These are phyloP conservation scores for Lucilia sericata DNA, from an alignment of 1,140 invertebrate genomes.

Conservation along the genomic window DNA sequence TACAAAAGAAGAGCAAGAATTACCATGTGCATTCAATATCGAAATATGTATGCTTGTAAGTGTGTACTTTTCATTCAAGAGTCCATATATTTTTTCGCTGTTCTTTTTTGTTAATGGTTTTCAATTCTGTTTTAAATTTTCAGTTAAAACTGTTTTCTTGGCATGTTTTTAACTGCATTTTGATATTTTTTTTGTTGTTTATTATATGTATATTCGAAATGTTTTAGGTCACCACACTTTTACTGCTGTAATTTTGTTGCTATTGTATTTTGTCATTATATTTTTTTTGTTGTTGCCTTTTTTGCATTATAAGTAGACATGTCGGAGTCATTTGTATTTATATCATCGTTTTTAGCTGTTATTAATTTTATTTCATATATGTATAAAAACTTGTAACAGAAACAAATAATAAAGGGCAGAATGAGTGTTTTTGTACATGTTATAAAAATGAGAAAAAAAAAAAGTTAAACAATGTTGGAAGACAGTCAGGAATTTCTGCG, in stretches of 20 bases:
- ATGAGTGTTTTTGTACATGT: background rate
- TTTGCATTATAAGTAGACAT: background rate
- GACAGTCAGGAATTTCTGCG: background rate
- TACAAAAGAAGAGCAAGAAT: background rate
- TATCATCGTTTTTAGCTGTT: background rate
- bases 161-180: slow-evolving; percentile 25
- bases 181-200: background rate
- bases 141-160: background rate
- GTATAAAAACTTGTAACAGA: background rate
- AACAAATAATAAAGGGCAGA: background rate
- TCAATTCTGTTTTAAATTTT: background rate
- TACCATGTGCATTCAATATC: background rate
- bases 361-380: background rate
- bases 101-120: background rate
- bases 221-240: slow-evolving; percentile 26
- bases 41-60: background rate
- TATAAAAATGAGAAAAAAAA: background rate
- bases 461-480: background rate
- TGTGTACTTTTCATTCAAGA: background rate
- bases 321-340: slow-evolving; percentile 3
- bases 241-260: background rate
- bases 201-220: background rate
- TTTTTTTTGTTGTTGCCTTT: background rate
- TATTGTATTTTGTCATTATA: background rate
- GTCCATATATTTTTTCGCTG: background rate